A percentile compares a stretch with the other conserved stretches of the same genome.
Conservation (phyloP, 2,113 vertebrate species). For the Siphamia tubifer region DNA sequence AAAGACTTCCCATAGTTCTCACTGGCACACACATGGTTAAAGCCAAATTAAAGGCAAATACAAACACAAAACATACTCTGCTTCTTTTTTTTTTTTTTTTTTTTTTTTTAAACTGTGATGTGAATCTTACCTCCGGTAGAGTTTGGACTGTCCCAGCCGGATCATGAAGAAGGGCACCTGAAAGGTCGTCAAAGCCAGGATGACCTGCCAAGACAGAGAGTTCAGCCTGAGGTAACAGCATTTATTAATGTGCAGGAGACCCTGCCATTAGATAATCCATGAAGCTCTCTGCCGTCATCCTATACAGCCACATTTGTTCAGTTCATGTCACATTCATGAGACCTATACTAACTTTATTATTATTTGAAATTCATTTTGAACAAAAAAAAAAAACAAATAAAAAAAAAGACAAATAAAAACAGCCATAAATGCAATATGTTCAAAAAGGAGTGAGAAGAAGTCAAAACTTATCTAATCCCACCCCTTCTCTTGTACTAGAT, state of each 20-base stretch:
- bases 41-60: constrained; percentile 13
- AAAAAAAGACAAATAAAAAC: too few species aligned
- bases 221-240: constrained; percentile 12
- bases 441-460: too few species aligned
- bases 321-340: background rate
- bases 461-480: too few species aligned
- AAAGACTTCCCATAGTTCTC: constrained; percentile 93
- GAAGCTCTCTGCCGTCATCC: background rate
- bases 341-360: background rate
- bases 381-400: too few species aligned
- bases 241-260: background rate
- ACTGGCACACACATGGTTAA: constrained; percentile 64
- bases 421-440: too few species aligned
- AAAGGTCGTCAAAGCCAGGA: constrained; percentile 90
- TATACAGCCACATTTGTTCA: background rate
- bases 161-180: constrained; percentile 88
- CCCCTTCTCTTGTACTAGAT: too few species aligned
- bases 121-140: constrained; percentile 87
- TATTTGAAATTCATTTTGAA: too few species aligned
- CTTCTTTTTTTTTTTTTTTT: too few species aligned
- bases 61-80: background rate
- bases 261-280: background rate
- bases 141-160: constrained; percentile 88
- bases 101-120: background rate
- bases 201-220: constrained; percentile 76